Conservation (phyloP, 2,113 vertebrate genomes). For the Sinocyclocheilus grahami region DNA sequence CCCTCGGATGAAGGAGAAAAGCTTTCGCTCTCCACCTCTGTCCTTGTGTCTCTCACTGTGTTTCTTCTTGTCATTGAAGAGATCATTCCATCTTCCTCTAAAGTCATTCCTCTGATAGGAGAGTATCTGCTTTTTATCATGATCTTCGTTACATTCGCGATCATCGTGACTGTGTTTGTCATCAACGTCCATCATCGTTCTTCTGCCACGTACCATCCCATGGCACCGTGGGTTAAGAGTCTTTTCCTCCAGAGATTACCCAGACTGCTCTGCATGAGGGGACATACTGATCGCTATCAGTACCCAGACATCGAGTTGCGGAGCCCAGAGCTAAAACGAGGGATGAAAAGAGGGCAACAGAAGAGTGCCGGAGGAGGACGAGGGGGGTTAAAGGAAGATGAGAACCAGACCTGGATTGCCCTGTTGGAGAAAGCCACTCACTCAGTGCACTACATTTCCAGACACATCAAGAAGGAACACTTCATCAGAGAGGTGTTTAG, state of each 20-base stretch:
- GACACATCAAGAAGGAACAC: slow-evolving; percentile 92
- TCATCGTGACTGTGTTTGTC: slow-evolving; percentile 93
- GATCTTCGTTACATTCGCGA: slow-evolving; percentile 96
- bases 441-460: slow-evolving; percentile 93
- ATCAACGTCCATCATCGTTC: slow-evolving; percentile 96
- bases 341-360: slow-evolving; percentile 49
- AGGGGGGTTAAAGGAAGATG: slow-evolving; percentile 76
- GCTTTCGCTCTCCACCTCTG: slow-evolving; percentile 92
- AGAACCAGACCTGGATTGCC: slow-evolving; percentile 79
- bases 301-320: slow-evolving; percentile 78
- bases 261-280: slow-evolving; percentile 89
- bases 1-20: slow-evolving; percentile 98
- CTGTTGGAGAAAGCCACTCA: slow-evolving; percentile 90
- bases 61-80: slow-evolving; percentile 97
- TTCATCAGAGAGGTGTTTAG: slow-evolving; percentile 86
- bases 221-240: slow-evolving; percentile 95
- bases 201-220: slow-evolving; percentile 92
- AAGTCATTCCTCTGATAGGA: slow-evolving; percentile 94
- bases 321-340: slow-evolving; percentile 68
- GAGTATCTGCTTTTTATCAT: slow-evolving; percentile 97
- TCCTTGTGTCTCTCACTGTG: slow-evolving; percentile 94
- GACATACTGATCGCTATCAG: slow-evolving; percentile 83
- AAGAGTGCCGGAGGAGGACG: slow-evolving; percentile 43
- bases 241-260: slow-evolving; percentile 92
- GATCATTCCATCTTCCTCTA: slow-evolving; percentile 97